Evolutionary conservation across 2,113 vertebrate species (phyloP).

Genomic region (Ageneiosus marmoratus): DNA sequence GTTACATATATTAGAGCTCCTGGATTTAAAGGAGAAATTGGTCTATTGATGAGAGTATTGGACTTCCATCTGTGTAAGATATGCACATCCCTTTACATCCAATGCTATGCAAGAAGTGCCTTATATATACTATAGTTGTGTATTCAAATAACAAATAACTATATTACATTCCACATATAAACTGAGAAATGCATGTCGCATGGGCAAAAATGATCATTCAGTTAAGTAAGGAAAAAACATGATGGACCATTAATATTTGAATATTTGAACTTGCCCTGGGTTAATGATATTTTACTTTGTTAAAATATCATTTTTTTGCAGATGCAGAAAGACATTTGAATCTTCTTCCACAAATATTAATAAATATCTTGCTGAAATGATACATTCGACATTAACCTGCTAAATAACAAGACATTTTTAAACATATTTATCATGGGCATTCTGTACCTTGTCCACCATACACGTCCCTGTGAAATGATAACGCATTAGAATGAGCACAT

Average conservation of each 20-base stretch:
- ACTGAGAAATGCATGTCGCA: background rate
- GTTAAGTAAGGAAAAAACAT: slow-evolving; percentile 11
- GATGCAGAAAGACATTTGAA: background rate
- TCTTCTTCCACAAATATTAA: background rate
- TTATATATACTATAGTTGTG: background rate
- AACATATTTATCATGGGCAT: background rate
- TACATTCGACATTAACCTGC: background rate
- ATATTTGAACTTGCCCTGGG: slow-evolving; percentile 32
- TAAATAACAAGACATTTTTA: background rate
- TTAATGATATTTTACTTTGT: background rate
- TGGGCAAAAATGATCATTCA: background rate
- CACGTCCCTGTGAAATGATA: background rate
- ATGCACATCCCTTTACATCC: slow-evolving; percentile 11
- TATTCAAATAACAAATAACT: background rate
- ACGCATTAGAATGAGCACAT: background rate
- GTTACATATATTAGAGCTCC: slow-evolving; percentile 38
- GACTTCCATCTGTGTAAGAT: slow-evolving; percentile 22
- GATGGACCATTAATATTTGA: background rate
- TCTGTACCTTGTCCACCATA: background rate
- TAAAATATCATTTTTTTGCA: background rate
- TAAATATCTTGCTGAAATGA: background rate
- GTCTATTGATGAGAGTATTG: slow-evolving; percentile 36
- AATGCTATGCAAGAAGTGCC: slow-evolving; percentile 14
- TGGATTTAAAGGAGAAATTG: slow-evolving; percentile 45
- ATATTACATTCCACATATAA: background rate